Base-by-base conservation (phyloP, 1,140 invertebrate genomes). In the Drosophila kohkoa region DNA sequence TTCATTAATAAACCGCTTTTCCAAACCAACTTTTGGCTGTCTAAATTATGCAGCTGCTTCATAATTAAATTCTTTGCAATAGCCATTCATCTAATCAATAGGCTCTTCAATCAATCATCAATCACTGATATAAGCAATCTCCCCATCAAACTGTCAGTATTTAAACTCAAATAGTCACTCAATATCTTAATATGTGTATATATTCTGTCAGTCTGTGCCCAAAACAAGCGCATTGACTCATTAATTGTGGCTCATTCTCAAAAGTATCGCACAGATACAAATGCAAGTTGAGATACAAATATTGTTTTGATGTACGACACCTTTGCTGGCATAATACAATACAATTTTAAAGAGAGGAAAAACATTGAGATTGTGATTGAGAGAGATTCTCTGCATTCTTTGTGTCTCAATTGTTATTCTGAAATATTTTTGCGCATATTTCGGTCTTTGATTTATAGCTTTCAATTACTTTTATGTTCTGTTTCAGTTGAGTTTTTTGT, bases 391-490 rank as follows among this genome's bases (percentile, higher is more conserved):
- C 55, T 15, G 48, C 66, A 68, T 51, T 51, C 55, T 66, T 38
- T 38, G 32, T 51, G 41, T 49, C 35, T 70, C 63, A 38, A 32
- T 35, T 51, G 16, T 38, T 30, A 16, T 51, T 51, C 63, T 54
- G 49, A 58, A 62, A 83, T 55, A 83, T 79, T 83, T 70, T 80
- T 65, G 54, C 73, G 68, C 77, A 83, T 80, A 77, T 83, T 83
- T 83, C 46, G 65, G 41, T 43, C 62, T 85, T 80, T 83, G 81
- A 83, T 83, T 83, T 83, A 83, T 83, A 35, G 60, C 68, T 57
- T 74, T 15, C 62, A 71, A 79, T 82, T 70, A 46, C 16, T 69
- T 46, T 54, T 41, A 43, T 38, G 46, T 57, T 57, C 2, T 57
- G 13, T 54, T 58, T 54, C 43, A 59, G 41, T 57, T 10, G 30